These are phyloP conservation scores for Diorhabda sublineata DNA, from an alignment of 1,140 invertebrate species.

Conservation along the genomic window DNA sequence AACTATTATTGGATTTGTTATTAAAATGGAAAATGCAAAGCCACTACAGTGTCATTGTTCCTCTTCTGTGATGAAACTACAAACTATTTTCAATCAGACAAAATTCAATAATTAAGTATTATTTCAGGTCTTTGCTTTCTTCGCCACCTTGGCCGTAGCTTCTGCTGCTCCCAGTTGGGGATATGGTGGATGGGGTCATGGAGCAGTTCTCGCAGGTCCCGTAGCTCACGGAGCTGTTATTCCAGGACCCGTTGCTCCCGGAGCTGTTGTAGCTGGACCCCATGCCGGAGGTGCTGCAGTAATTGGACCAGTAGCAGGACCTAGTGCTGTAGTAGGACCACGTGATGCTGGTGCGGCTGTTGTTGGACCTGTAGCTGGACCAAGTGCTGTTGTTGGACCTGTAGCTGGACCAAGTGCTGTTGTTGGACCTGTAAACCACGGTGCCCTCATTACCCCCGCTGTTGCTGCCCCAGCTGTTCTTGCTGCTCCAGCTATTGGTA, in stretches of 20 bases:
- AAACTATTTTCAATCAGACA: no score
- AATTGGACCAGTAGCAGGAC: slow-evolving; percentile 9
- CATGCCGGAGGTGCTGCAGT: slow-evolving; percentile 1
- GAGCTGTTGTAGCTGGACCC: slow-evolving; percentile 11
- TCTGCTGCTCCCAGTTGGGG: slow-evolving; percentile 25
- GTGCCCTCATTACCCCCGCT: slow-evolving; percentile 13
- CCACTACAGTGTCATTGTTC: no score
- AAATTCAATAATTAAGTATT: no score
- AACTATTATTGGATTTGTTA: no score
- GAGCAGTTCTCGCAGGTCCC: slow-evolving; percentile 15
- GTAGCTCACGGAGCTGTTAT: slow-evolving; percentile 19
- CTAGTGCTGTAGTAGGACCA: slow-evolving; percentile 10
- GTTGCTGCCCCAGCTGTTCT: slow-evolving; percentile 17
- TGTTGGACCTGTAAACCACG: slow-evolving; percentile 25
- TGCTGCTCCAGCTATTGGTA: slow-evolving; percentile 21
- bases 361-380: slow-evolving; percentile 25
- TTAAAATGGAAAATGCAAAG: no score
- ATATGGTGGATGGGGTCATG: slow-evolving; percentile 9
- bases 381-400: slow-evolving; percentile 27
- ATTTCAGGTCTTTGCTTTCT: slow-evolving; percentile 20
- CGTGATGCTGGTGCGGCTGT: slow-evolving; percentile 1
- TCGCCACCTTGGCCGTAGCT: slow-evolving; percentile 31
- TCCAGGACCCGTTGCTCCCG: slow-evolving; percentile 4
- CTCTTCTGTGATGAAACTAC: no score
- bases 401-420: slow-evolving; percentile 28